Base-by-base conservation (phyloP, 2,888 invertebrate genomes). In the Clepsis dumicolana region DNA sequence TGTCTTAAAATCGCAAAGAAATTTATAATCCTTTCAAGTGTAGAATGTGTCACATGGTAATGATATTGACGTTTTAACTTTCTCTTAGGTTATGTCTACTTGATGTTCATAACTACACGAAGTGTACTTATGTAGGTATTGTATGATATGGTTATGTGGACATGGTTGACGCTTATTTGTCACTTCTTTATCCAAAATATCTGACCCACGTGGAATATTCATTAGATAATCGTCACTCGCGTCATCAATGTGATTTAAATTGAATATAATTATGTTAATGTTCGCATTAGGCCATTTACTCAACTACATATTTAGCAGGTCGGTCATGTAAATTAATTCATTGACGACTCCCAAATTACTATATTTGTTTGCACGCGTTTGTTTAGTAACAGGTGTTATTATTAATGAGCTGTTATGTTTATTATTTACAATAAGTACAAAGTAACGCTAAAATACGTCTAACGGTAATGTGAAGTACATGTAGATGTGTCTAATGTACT, bases 191-290 rank as follows among this genome's bases (percentile, higher is more conserved):
- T 48, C 21, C 21, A 21, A 21, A 48, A 48, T 12, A 10, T 18
- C 21, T 48, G 48, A 48, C 21, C 48, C n/a, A 12, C 14, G 12
- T 48, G 10, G 48, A 48, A 48, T 48, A 48, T 48, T 48, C 48
- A 48, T 21, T 12, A 21, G 18, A 48, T 7, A 21, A 18, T 44
- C 48, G 48, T 48, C 44, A 44, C 8, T 44, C 16, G 18, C 29
- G 29, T 7, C 12, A 21, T 48, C 48, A 48, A 1, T 48, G 44
- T 35, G 35, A 35, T 10, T 5, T 35, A 10, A 2, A 35, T 35
- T 35, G 35, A 35, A 21, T 41, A 16, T n/a, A 41, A n/a, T 48
- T 48, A 48, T 48, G 48, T 21, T 48, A 48, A 48, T 48, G 48
- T 10, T 21, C 0, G 48, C 2, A 4, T 48, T 48, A 12, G n/a